phyloP scores from a whole-genome alignment of 2,888 invertebrate genomes.

The Drosophila percnosoma region DNA sequence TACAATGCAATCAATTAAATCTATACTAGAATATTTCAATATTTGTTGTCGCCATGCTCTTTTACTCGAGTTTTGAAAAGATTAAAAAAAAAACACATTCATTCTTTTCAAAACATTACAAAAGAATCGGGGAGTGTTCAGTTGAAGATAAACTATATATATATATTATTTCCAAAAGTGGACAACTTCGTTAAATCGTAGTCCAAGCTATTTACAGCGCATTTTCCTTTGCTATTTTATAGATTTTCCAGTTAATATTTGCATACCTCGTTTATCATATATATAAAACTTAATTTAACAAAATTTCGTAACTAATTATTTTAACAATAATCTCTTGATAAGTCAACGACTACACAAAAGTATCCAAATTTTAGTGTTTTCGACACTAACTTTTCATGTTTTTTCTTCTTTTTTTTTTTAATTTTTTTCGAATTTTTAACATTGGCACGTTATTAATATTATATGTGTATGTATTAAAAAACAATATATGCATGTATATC shows the following conservation, averaged over 20 bases:
- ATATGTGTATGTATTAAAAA: slow-evolving; percentile 52
- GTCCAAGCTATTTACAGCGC: slow-evolving; percentile 42
- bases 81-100: slow-evolving; percentile 7
- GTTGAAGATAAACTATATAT: neutral
- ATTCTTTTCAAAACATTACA: slow-evolving; percentile 1
- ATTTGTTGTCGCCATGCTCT: slow-evolving; percentile 24
- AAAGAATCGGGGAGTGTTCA: slow-evolving; percentile 5
- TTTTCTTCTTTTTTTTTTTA: slow-evolving; percentile 29
- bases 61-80: slow-evolving; percentile 38
- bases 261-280: slow-evolving; percentile 28
- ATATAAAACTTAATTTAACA: slow-evolving; percentile 61
- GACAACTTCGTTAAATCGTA: slow-evolving; percentile 17
- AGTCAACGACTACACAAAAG: slow-evolving; percentile 52
- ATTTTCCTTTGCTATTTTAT: slow-evolving; percentile 17
- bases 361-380: slow-evolving; percentile 38
- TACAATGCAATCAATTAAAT: slow-evolving; percentile 33
- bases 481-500: slow-evolving; percentile 52
- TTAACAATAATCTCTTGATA: slow-evolving; percentile 43
- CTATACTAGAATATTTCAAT: slow-evolving; percentile 17
- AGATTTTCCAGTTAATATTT: slow-evolving; percentile 19
- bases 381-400: slow-evolving; percentile 30
- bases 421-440: slow-evolving; percentile 54
- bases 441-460: slow-evolving; percentile 76
- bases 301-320: slow-evolving; percentile 42
- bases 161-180: neutral